Percentiles rank a stretch among this genome's conserved stretches.
These are phyloP conservation scores for Mugil cephalus DNA, from an alignment of 2,113 vertebrate species.

Conservation along the genomic window DNA sequence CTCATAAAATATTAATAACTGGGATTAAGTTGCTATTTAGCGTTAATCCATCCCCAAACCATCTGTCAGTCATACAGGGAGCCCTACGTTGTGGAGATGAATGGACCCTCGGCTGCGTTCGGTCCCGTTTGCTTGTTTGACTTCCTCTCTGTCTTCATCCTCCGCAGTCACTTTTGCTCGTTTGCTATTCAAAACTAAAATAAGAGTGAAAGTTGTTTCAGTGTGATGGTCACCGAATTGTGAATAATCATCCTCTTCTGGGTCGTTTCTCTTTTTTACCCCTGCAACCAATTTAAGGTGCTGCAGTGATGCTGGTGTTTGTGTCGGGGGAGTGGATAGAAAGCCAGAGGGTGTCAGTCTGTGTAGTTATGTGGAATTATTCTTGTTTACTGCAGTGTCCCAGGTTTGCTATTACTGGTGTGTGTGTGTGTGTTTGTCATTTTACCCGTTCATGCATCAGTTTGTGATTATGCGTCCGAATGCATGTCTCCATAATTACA, in stretches of 20 bases:
- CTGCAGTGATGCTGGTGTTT: not conserved
- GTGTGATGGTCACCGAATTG: not conserved
- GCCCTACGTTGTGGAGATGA: too few species aligned
- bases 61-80: not conserved
- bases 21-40: not conserved
- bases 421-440: constrained; percentile 7
- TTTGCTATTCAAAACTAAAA: not conserved
- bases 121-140: not conserved
- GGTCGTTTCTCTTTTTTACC: not conserved
- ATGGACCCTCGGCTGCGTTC: too few species aligned
- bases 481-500: constrained; percentile 37
- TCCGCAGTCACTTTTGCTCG: not conserved
- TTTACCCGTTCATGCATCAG: too few species aligned
- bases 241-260: constrained; percentile 2
- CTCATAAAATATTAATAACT: not conserved
- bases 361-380: constrained; percentile 7
- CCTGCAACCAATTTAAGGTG: not conserved
- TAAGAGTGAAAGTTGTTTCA: not conserved
- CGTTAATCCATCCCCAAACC: not conserved
- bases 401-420: not conserved
- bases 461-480: constrained; percentile 8
- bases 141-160: not conserved
- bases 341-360: constrained; percentile 1
- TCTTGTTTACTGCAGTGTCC: constrained; percentile 6
- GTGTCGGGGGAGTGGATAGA: not conserved